Evolutionary conservation across 64 coral and sea anemone genomes (phyloP), one percentile per base, ranked within the genome.

Genomic region (Porites lutea): DNA sequence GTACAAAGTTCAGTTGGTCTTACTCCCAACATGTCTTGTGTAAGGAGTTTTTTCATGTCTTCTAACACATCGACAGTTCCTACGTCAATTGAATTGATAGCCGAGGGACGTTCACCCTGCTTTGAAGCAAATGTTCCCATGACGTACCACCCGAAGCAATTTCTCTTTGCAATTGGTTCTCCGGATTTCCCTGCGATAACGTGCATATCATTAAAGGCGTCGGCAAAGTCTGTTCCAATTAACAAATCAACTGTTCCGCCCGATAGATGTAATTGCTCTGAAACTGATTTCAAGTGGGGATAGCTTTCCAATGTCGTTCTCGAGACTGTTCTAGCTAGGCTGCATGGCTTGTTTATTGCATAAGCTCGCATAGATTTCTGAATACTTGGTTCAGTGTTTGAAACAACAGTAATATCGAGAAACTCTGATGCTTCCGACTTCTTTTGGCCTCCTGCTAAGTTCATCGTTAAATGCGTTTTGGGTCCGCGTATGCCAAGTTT

Each of bases 1-100:
- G 81, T 92, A 92, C 62, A 92, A 18, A 93, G 37, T 79, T 21
- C n/a, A 27, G 91, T 93, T 14, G 64, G 66, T 88, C 79, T 93
- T 16, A 93, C 72, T 71, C 82, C 83, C 13, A 79, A 48, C 27
- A 51, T n/a, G 59, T 78, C 83, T 89, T 88, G 83, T 44, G 5
- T 9, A 47, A 88, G 19, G 8, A 79, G 92, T 61, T 53, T 89
- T 43, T 87, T 93, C 19, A 93, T 67, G 50, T 93, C 84, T 71
- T 88, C 66, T 2, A 71, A 3, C 14, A 16, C 49, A 61, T n/a
- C 74, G 20, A 73, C 78, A 50, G 75, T 89, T 79, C 64, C 83
- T 19, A 93, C 86, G 75, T 88, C 84, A 63, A 93, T 52, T 52
- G 74, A n/a, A 88, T 88, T 63, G 19, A 93, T 82, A 4, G 64